Conservation (phyloP, 2,888 invertebrate species). For the Cephus runcator region DNA sequence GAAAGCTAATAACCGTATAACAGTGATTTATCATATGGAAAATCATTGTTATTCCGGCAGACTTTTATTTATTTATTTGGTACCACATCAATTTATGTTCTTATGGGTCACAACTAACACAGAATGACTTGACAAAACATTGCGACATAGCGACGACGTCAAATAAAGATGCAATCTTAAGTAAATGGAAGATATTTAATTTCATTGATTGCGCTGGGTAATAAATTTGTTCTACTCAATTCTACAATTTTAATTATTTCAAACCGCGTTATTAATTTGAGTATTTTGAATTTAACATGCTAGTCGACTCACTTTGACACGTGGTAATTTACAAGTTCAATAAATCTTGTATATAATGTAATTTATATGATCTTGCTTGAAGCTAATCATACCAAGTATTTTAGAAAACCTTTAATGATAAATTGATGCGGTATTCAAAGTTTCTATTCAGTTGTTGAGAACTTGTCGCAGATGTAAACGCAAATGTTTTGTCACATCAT, state of each 20-base stretch:
- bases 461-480: not conserved
- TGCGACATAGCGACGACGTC: constrained; percentile 14
- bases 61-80: constrained; percentile 25
- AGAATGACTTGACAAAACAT: constrained; percentile 57
- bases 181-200: not conserved
- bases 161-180: not conserved
- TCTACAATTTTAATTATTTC: not conserved
- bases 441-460: not conserved
- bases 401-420: not conserved
- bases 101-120: constrained; percentile 55
- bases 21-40: constrained; percentile 24
- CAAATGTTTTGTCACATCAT: constrained; percentile 56
- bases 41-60: constrained; percentile 30
- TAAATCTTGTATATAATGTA: not conserved
- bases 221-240: not conserved
- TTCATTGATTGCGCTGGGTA: not conserved
- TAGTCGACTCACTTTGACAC: not conserved
- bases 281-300: not conserved
- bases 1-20: constrained; percentile 12
- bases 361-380: not conserved
- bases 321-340: not conserved
- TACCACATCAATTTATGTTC: constrained; percentile 30
- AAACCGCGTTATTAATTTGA: not conserved
- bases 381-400: not conserved
- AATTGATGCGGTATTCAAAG: not conserved